Evolutionary conservation across 2,888 invertebrate genomes (phyloP), one percentile per base, ranked within the genome.

Genomic region (Sisyra nigra): DNA sequence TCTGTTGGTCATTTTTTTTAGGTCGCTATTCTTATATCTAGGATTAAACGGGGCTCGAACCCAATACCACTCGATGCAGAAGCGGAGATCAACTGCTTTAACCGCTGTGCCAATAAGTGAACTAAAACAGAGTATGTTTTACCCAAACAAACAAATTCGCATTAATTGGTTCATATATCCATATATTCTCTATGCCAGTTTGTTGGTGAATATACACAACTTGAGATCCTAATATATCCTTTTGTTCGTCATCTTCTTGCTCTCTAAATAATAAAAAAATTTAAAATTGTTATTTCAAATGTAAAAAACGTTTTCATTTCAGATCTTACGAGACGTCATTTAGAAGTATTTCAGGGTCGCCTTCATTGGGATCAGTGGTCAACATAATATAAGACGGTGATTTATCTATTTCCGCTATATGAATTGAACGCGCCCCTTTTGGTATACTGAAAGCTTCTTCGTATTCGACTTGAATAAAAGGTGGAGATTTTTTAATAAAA

Each of bases 161-260:
- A 50, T 66, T 69, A 29, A 74, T 62, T 1, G 78, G 79, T 15
- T 79, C 79, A 13, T 69, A 66, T 34, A 78, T 72, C 48, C 66
- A 56, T 8, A 79, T 59, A 36, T 65, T 65, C 52, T 80, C 80
- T 53, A 59, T 64, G 34, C 67, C 62, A 24, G 61, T 61, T 51
- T 67, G 68, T 8, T 67, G 63, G 52, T 66, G 65, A 46, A 60
- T 59, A 50, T 71, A 71, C 14, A 69, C 49, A 32, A 65, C 68
- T 44, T 62, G 60, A 6, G 60, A 60, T 38, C 65, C 65, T 13
- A 66, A 69, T 45, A 70, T 61, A 47, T 59, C 54, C 48, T 62
- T 62, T 47, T 64, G 65, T 3, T 68, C 69, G 48, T 65, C 61
- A 14, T 46, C 42, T 42, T 54, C 47, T 49, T 62, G 61, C 3